Base-by-base conservation (phyloP, 2,888 invertebrate genomes). In the Argynnis bischoffii region DNA sequence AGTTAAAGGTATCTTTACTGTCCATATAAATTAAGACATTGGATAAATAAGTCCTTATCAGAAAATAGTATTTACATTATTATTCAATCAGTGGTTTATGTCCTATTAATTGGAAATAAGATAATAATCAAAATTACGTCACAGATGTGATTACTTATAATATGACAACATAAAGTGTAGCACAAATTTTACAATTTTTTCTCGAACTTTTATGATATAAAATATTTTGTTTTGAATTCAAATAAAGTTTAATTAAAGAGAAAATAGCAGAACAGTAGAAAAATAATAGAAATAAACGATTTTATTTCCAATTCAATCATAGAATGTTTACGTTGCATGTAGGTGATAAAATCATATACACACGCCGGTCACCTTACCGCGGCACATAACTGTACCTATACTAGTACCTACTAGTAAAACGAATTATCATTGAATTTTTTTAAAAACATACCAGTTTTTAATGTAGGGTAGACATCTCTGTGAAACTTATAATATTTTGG, bases 401-500 rank as follows among this genome's bases (percentile, higher is more conserved):
- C 55, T 69, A 69, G 48, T 48, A 59, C n/a, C 51, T 46, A 26
- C 26, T 26, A 26, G 18, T 13, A 50, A 61, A 47, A 69, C 46
- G 59, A 56, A 50, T 55, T 47, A 21, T 54, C 50, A 51, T 35
- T 66, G 2, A 55, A 50, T 31, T 47, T 64, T n/a, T 47, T n/a
- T n/a, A 13, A 18, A 31, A 69, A 74, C 76, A 81, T 80, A 92
- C 92, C 92, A 78, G 88, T 87, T 73, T 86, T 82, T 54, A 90
- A 72, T 48, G 78, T 82, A 18, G 92, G 92, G 72, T 90, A 92
- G 46, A 90, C 87, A 76, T 89, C 79, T 64, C 67, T 81, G 72
- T 91, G 92, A 46, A 77, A 89, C 76, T 87, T 88, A 74, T 81
- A 89, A 65, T 78, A 78, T 41, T 78, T 78, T n/a, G 78, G 83